phyloP scores from a whole-genome alignment of 2,797 vertebrate genomes.

The Anabas testudineus region DNA sequence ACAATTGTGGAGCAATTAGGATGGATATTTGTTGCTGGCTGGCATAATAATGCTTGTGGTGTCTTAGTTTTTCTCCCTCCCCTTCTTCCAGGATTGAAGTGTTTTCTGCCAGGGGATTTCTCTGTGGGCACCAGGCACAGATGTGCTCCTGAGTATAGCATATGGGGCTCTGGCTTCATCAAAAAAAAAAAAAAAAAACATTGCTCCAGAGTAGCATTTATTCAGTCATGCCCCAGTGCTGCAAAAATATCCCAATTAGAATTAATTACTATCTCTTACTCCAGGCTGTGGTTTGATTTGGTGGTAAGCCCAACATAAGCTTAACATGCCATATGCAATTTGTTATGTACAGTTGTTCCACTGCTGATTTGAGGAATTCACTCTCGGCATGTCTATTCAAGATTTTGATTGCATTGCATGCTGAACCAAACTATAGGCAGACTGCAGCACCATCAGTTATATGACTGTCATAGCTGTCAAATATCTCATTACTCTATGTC shows the following conservation, averaged over 20 bases:
- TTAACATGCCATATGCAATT: constrained; percentile 8
- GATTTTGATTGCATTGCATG: constrained; percentile 63
- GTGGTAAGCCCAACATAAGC: constrained; percentile 22
- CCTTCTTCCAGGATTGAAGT: constrained; percentile 46
- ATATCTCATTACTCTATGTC: constrained; percentile 76
- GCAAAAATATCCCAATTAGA: constrained; percentile 76
- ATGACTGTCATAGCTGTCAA: constrained; percentile 74
- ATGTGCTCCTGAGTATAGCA: constrained; percentile 74
- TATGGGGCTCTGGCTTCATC: constrained; percentile 71
- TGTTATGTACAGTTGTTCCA: constrained; percentile 42
- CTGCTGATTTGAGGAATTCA: constrained; percentile 38
- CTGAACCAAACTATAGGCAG: constrained; percentile 57
- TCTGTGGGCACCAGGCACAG: constrained; percentile 69
- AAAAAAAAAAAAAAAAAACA: too few relatives aligned
- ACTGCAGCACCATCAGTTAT: constrained; percentile 63
- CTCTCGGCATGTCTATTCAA: constrained; percentile 42
- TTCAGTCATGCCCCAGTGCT: constrained; percentile 42
- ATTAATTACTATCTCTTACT: constrained; percentile 68
- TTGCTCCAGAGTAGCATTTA: constrained; percentile 56
- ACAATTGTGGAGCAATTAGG: constrained; percentile 81
- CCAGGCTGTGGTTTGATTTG: constrained; percentile 49
- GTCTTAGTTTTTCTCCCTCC: constrained; percentile 51
- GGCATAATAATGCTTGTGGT: constrained; percentile 63
- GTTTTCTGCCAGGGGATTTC: constrained; percentile 68
- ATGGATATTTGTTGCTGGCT: constrained; percentile 77